Base-by-base conservation (phyloP, 2,888 invertebrate genomes). In the Drosophila fungiperda region DNA sequence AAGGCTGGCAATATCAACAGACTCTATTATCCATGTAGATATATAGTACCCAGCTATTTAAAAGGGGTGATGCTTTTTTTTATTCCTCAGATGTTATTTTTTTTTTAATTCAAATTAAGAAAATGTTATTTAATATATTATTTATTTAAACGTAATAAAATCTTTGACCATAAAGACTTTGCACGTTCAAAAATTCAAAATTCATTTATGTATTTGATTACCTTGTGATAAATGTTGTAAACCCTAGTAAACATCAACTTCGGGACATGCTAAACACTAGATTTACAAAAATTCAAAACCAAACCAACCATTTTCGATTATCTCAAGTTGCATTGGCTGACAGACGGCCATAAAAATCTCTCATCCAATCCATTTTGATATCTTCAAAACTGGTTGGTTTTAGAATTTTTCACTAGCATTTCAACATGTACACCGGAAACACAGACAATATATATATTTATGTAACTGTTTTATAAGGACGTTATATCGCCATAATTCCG, bases 301-400 rank as follows among this genome's bases (percentile, higher is more conserved):
- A 90, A 87, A 87, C 87, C 89, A 90, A 87, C 89, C 80, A 90
- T 83, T 89, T 87, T 82, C 73, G 55, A 89, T 60, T 75, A 90
- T 74, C 49, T 73, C 65, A 68, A 78, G 77, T 70, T 78, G 63
- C 48, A 61, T 68, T 65, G 26, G 26, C 36, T 26, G n/a, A 29
- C 20, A 9, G 49, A 0, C 5, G 9, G 3, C 0, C 1, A 17
- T 8, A 17, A 3, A 4, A 17, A 0, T 0, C 36, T 3, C 6
- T 9, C 1, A 0, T 1, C 9, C 38, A 74, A 72, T 73, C n/a
- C 45, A 83, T 69, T 82, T 80, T 71, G 32, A 72, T 48, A 80
- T 87, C 80, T 67, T 84, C 80, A 73, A 70, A 89, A 90, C 71
- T 87, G 78, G 87, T 90, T 87, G 87, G 90, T 90, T 90, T 76